Base-by-base conservation (phyloP, 1,140 invertebrate species). In the Meloidogyne chitwoodi region DNA sequence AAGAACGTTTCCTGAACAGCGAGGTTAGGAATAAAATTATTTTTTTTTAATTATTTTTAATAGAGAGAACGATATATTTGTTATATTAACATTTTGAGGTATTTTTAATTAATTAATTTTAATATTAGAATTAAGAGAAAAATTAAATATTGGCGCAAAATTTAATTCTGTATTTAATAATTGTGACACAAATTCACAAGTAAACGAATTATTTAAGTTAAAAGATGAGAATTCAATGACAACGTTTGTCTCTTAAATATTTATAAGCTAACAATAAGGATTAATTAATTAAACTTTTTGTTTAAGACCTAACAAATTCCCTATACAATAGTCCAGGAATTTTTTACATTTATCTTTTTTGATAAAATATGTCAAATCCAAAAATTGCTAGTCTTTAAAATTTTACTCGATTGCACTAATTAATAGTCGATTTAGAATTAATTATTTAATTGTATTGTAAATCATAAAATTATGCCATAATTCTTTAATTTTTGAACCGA, bases 1-100 rank as follows among this genome's bases (percentile, higher is more conserved):
- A 75, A 41, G 83, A 85, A 62, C 82, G 84, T 2, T 87, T 78
- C 62, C 34, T 85, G 48, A 83, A 85, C 6, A 70, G 73, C 2
- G 85, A 85, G 75, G 84, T 85, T 56, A 6, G 19, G 4, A 19
- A 48, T 19, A 19, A 19, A 48, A 48, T 19, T 19, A 75, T 11
- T 76, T 81, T 29, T 26, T 48, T 38, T 24, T 80, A 6, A 26
- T 8, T 26, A n/a, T 73, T 73, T 68, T 5, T 38, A 6, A 38
- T 44, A 41, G 44, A 69, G 44, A 27, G 29, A 44, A 19, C 14
- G 29, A 69, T 38, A 27, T 26, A 16, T 44, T 44, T 69, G 48
- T 56, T 56, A 56, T 56, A 56, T 56, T n/a, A n/a, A 56, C 8
- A n/a, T 56, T 56, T 56, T 56, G 19, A 56, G 48, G 48, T 56